Evolutionary conservation across 2,113 vertebrate species (phyloP).

Genomic region (Sceloporus tristichus): DNA sequence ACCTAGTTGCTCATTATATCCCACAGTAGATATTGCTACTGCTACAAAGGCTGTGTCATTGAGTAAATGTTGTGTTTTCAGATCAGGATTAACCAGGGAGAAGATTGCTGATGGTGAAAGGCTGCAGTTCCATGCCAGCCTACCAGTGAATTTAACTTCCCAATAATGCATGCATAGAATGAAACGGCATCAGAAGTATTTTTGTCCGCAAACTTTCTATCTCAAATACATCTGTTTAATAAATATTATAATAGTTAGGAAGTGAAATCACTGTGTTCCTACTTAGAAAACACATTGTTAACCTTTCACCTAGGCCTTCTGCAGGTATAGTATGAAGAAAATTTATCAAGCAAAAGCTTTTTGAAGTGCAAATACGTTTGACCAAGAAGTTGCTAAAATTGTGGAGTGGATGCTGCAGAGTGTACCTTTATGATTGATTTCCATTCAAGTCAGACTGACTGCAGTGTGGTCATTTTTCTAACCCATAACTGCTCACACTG

Average conservation of each 20-base stretch:
- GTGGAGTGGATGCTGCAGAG: constrained; percentile 83
- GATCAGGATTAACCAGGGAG: too few species aligned
- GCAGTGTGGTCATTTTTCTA: constrained; percentile 89
- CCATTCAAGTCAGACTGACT: constrained; percentile 89
- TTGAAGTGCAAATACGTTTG: constrained; percentile 76
- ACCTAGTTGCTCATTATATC: too few species aligned
- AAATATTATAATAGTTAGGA: constrained; percentile 55
- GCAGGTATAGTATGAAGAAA: constrained; percentile 57
- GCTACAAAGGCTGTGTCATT: too few species aligned
- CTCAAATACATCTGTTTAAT: constrained; percentile 57
- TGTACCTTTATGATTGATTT: constrained; percentile 91
- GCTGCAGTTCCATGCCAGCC: not conserved
- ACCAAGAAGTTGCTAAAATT: constrained; percentile 83
- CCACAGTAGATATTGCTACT: too few species aligned
- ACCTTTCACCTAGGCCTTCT: constrained; percentile 48
- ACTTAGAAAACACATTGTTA: constrained; percentile 53
- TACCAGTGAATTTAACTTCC: not conserved
- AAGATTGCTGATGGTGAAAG: too few species aligned
- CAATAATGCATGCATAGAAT: not conserved
- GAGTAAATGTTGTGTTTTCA: too few species aligned
- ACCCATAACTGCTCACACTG: constrained; percentile 80
- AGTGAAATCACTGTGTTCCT: constrained; percentile 38
- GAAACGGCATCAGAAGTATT: not conserved
- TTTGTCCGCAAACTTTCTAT: constrained; percentile 40
- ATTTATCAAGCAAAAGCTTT: constrained; percentile 70